Conservation (phyloP, 2,113 vertebrate species). For the Dryoscopus gambensis region DNA sequence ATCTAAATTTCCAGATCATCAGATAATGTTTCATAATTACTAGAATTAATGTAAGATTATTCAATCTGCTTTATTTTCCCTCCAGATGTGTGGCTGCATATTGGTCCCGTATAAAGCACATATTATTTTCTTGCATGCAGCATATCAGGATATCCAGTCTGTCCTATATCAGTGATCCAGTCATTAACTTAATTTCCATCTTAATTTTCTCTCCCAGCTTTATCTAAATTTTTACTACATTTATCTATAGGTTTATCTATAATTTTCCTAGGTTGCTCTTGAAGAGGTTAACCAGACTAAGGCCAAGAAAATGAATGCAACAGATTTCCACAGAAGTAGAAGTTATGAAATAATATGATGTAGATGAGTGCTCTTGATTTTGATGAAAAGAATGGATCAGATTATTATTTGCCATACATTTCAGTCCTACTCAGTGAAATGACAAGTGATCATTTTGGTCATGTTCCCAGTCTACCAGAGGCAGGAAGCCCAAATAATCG, state of each 20-base stretch:
- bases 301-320: neutral
- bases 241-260: neutral
- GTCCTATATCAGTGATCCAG: neutral
- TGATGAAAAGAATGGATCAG: neutral
- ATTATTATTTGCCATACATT: neutral
- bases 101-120: neutral
- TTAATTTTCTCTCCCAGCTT: neutral
- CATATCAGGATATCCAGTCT: neutral
- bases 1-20: conserved; percentile 7
- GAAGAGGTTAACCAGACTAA: neutral
- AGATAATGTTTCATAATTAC: neutral
- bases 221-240: neutral
- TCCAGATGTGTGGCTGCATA: neutral
- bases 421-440: neutral
- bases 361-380: neutral
- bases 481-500: neutral
- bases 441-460: neutral
- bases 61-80: neutral
- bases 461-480: neutral
- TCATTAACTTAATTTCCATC: neutral
- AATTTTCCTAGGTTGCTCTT: neutral
- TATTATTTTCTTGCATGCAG: neutral
- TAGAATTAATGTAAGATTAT: neutral
- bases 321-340: neutral
- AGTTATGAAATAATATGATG: neutral